Evolutionary conservation across 2,888 invertebrate species (phyloP).

Genomic region (Coenonympha glycerion): DNA sequence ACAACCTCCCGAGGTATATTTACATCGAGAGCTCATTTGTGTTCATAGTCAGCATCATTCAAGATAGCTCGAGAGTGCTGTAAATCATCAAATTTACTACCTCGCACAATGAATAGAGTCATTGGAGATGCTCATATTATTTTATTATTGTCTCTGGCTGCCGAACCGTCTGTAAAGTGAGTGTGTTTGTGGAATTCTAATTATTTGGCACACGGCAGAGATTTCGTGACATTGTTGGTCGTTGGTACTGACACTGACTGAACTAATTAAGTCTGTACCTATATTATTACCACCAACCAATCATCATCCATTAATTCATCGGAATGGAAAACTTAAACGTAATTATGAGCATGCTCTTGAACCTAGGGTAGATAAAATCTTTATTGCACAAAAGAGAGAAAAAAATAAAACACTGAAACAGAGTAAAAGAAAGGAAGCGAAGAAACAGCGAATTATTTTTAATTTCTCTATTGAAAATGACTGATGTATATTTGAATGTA

Average conservation of each 20-base stretch:
- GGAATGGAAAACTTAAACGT: no score
- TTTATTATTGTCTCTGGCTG: constrained; percentile 36
- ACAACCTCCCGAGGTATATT: background rate
- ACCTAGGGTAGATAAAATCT: no score
- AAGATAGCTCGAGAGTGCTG: constrained; percentile 31
- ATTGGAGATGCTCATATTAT: constrained; percentile 35
- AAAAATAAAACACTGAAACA: no score
- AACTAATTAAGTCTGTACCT: constrained; percentile 20
- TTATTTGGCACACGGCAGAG: constrained; percentile 31
- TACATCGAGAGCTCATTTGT: constrained; percentile 15
- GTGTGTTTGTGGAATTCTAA: constrained; percentile 30
- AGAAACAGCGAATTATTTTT: no score
- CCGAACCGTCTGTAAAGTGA: constrained; percentile 12
- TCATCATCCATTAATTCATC: no score
- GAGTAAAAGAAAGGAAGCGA: no score
- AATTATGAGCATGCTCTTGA: no score
- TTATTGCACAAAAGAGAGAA: no score
- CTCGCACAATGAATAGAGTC: constrained; percentile 30
- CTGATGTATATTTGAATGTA: no score
- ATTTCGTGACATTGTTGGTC: constrained; percentile 24
- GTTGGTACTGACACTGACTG: constrained; percentile 17
- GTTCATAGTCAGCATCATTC: constrained; percentile 35
- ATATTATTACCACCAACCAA: constrained; percentile 11
- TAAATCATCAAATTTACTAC: constrained; percentile 45
- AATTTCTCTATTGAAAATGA: no score